Percentiles rank a stretch among this genome's conserved stretches.
These are phyloP conservation scores for Euwallacea similis DNA, from an alignment of 1,140 invertebrate genomes.

Conservation along the genomic window DNA sequence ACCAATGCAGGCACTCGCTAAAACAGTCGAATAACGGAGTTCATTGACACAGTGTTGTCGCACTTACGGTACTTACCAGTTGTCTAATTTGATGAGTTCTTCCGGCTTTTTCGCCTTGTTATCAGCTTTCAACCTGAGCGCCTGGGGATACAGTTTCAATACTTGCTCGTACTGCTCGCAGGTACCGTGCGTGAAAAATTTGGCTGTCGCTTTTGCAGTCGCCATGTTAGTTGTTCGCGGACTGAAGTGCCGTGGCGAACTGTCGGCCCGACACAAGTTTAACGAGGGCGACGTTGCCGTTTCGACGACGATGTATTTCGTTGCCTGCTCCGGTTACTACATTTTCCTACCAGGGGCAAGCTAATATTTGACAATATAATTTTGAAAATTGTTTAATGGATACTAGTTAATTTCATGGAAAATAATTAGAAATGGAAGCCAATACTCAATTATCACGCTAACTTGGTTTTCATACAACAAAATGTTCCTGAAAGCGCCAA, in stretches of 20 bases:
- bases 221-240: slow-evolving; percentile 60
- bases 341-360: not conserved
- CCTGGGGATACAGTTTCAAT: slow-evolving; percentile 85
- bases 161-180: slow-evolving; percentile 85
- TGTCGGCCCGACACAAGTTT: slow-evolving; percentile 21
- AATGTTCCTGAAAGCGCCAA: too few species aligned
- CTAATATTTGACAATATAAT: too few species aligned
- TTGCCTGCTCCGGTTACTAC: not conserved
- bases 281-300: slow-evolving; percentile 27
- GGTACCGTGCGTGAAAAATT: slow-evolving; percentile 87
- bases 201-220: slow-evolving; percentile 82
- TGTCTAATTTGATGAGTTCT: slow-evolving; percentile 89
- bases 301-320: not conserved
- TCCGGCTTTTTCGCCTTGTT: slow-evolving; percentile 87
- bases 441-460: too few species aligned
- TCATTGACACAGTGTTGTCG: slow-evolving; percentile 55
- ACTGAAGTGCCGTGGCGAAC: slow-evolving; percentile 32
- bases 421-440: not conserved
- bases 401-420: too few species aligned
- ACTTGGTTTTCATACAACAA: too few species aligned
- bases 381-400: too few species aligned
- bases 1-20: slow-evolving; percentile 22
- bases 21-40: slow-evolving; percentile 46
- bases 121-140: slow-evolving; percentile 82
- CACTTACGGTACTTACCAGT: slow-evolving; percentile 73